phyloP scores from a whole-genome alignment of 2,797 vertebrate genomes.

The Synanceia verrucosa region DNA sequence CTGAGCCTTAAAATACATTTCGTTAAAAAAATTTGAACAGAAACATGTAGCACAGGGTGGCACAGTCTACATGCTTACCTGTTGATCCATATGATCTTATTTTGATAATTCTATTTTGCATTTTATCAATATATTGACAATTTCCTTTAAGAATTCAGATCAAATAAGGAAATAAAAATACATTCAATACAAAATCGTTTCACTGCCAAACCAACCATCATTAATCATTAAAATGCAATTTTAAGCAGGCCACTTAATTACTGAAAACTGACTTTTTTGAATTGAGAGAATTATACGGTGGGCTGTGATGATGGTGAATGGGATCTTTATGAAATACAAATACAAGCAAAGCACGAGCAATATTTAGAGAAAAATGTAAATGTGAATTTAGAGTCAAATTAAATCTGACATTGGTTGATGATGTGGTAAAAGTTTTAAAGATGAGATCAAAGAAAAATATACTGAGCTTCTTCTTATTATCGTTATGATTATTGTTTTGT shows the following conservation, averaged over 20 bases:
- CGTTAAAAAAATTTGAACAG: background rate
- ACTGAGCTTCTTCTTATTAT: background rate
- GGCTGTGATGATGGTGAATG: constrained; percentile 10
- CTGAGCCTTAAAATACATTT: background rate
- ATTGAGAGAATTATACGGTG: constrained; percentile 9
- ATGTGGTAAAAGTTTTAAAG: too few relatives aligned
- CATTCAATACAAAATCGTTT: background rate
- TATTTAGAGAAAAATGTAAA: background rate
- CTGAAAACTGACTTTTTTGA: too few relatives aligned
- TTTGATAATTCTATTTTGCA: background rate
- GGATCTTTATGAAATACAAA: background rate
- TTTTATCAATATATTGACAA: background rate
- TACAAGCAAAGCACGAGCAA: background rate
- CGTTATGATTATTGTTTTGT: too few relatives aligned
- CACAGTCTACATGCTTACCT: background rate
- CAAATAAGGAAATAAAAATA: too few relatives aligned
- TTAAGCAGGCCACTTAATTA: too few relatives aligned
- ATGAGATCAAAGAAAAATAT: too few relatives aligned
- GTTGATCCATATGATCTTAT: background rate
- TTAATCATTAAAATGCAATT: background rate
- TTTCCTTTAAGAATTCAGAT: background rate
- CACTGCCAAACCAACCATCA: background rate
- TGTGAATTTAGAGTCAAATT: background rate
- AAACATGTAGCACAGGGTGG: background rate
- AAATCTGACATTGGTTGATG: background rate